Evolutionary conservation across 2,888 invertebrate genomes (phyloP).

Genomic region (Parthenolecanium corni): DNA sequence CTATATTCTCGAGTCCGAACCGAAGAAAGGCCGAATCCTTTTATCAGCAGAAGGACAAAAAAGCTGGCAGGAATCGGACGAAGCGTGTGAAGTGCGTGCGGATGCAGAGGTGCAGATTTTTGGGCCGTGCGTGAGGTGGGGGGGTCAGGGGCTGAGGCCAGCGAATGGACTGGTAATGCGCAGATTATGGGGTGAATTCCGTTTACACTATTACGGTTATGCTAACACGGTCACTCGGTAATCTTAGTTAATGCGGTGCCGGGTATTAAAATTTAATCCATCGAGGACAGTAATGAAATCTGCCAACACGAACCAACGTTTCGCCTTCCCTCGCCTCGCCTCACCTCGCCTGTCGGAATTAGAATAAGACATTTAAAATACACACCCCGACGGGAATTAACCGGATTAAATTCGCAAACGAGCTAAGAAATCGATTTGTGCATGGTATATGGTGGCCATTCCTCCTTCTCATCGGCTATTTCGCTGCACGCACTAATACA

Average conservation of each 20-base stretch:
- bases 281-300: conserved; percentile 28
- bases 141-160: not conserved
- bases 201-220: conserved; percentile 24
- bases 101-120: no score
- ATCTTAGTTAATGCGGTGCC: conserved; percentile 26
- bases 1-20: no score
- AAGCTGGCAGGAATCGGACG: no score
- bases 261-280: conserved; percentile 27
- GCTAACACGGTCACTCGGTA: conserved; percentile 26
- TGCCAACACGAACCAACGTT: not conserved
- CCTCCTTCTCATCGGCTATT: no score
- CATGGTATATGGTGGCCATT: no score
- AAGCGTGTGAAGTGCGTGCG: no score
- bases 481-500: no score
- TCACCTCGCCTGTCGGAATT: conserved; percentile 14
- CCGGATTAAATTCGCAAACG: conserved; percentile 15
- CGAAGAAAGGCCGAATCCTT: no score
- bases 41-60: no score
- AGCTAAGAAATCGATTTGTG: conserved; percentile 18
- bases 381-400: conserved; percentile 14
- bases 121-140: no score
- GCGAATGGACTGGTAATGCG: conserved; percentile 25
- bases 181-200: conserved; percentile 16
- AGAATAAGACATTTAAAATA: conserved; percentile 28
- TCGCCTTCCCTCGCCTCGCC: conserved; percentile 5